Evolutionary conservation across 2,888 invertebrate genomes (phyloP).

Genomic region (Anoncus sp.): DNA sequence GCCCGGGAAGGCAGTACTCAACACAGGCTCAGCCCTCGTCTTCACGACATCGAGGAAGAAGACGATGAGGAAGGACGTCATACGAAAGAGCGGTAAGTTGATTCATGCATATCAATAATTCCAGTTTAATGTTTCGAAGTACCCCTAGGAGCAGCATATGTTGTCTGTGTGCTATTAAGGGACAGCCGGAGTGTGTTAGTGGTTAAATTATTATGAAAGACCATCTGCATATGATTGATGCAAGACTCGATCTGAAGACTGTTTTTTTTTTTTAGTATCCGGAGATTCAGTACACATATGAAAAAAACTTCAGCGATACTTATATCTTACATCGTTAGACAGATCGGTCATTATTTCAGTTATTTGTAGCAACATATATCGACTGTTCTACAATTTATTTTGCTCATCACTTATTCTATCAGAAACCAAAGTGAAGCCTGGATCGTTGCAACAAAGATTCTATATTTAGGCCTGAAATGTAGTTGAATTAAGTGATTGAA

Average conservation of each 20-base stretch:
- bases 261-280: too few species aligned
- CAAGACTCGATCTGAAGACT: too few species aligned
- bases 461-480: conserved; percentile 6
- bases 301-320: too few species aligned
- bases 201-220: background rate
- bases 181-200: background rate
- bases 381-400: background rate
- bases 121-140: background rate
- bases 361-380: background rate
- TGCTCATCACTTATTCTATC: background rate
- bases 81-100: conserved; percentile 80
- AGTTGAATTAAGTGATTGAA: conserved; percentile 3
- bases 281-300: too few species aligned
- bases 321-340: too few species aligned
- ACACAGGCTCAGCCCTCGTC: conserved; percentile 88
- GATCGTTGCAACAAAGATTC: conserved; percentile 9
- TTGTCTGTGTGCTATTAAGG: background rate
- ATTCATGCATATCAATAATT: conserved; percentile 1
- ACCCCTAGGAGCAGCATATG: background rate
- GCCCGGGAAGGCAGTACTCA: conserved; percentile 81
- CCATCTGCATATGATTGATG: background rate
- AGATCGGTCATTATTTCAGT: too few species aligned
- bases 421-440: conserved; percentile 38
- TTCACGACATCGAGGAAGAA: conserved; percentile 93
- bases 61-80: conserved; percentile 87